A percentile compares a stretch with the other conserved stretches of the same genome.
Conservation (phyloP, 2,113 vertebrate genomes). For the Cinclus cinclus region DNA sequence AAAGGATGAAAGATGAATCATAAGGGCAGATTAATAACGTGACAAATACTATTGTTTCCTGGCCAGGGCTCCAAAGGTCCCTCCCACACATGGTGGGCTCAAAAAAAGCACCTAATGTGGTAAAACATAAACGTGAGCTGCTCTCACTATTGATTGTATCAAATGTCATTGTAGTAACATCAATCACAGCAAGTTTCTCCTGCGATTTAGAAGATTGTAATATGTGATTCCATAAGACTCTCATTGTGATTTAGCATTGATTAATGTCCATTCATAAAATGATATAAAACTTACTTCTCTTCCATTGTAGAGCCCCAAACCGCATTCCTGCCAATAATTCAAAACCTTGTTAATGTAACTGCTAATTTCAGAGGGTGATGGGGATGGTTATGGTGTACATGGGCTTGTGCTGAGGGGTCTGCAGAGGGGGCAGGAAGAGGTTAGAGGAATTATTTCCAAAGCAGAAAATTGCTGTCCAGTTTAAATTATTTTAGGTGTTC, state of each 20-base stretch:
- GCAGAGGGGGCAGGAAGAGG: constrained; percentile 20
- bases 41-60: background rate
- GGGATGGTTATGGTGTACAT: constrained; percentile 1
- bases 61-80: background rate
- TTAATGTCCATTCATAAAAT: constrained; percentile 55
- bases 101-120: background rate
- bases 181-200: background rate
- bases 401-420: background rate
- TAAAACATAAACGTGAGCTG: background rate
- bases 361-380: constrained; percentile 39
- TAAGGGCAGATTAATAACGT: background rate
- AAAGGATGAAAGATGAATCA: background rate
- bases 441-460: constrained; percentile 39
- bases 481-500: background rate
- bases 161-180: background rate
- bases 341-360: constrained; percentile 54
- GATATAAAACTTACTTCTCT: constrained; percentile 56
- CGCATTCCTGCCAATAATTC: constrained; percentile 22
- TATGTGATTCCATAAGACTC: constrained; percentile 48
- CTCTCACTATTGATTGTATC: background rate
- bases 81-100: background rate
- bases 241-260: constrained; percentile 60
- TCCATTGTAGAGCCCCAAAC: constrained; percentile 24
- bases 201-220: constrained; percentile 38
- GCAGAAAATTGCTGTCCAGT: background rate